phyloP scores from a whole-genome alignment of 2,113 vertebrate species.

The Ammodytes marinus region DNA sequence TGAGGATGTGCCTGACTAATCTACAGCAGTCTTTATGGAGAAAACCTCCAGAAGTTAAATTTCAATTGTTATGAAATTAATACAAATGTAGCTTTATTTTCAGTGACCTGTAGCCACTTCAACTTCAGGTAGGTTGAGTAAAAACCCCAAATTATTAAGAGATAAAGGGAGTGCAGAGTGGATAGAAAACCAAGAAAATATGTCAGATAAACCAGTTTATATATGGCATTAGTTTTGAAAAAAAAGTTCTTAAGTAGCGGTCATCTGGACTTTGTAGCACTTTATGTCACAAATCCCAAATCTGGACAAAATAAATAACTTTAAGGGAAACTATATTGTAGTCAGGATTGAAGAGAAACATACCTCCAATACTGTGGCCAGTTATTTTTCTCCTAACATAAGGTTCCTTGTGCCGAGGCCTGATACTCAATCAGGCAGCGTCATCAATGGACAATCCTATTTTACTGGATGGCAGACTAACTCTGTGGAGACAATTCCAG shows the following conservation, averaged over 20 bases:
- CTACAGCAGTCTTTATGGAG: not conserved
- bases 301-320: not conserved
- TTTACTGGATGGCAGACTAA: slow-evolving; percentile 9
- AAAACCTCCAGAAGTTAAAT: not conserved
- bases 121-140: not conserved
- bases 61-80: not conserved
- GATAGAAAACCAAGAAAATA: not conserved
- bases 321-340: not conserved
- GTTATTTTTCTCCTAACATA: not conserved
- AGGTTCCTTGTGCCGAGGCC: not conserved
- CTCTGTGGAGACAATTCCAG: slow-evolving; percentile 23
- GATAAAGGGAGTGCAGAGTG: not conserved
- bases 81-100: not conserved
- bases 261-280: not conserved
- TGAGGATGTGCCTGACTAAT: not conserved
- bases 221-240: not conserved
- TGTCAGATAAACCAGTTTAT: not conserved
- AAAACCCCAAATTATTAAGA: not conserved
- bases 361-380: not conserved
- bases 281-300: not conserved
- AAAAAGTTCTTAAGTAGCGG: not conserved
- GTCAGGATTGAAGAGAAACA: not conserved
- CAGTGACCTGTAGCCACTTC: not conserved
- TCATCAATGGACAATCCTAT: not conserved
- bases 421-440: not conserved